Evolutionary conservation across 2,113 vertebrate genomes (phyloP), one percentile per base, ranked within the genome.

Genomic region (Carassius carassius): DNA sequence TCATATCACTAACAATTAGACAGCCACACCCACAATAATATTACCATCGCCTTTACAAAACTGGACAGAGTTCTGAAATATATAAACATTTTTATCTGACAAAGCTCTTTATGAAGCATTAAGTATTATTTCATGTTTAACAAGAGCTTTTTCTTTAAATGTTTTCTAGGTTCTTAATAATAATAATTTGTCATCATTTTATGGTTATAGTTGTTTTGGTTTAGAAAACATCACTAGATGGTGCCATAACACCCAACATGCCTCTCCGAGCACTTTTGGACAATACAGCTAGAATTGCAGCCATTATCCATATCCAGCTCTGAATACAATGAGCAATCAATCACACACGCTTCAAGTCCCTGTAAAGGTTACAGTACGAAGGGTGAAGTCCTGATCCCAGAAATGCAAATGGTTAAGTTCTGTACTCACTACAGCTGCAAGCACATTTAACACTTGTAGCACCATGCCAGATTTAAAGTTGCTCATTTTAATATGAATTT

Each of bases 151-250:
- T 70, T 37, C 32, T 37, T 17, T 67, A 2, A 9, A 9, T 41
- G 2, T 9, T 41, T 8, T 2, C 13, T 14, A 17, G 0, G 23
- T 25, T 21, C 16, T 37, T 54, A 12, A 12, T 10, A n/a, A 4
- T 4, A 14, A 0, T 13, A 25, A 5, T 25, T 23, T 12, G 3
- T 32, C 4, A 0, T 37, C 7, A 11, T 11, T 70, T 21, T 11
- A 70, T 37, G 10, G 9, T 41, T 5, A n/a, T 5, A 35, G 12
- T 70, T 17, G 10, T 21, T 32, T 37, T 70, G 32, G 21, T 70
- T 41, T 5, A 72, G 16, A 51, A 77, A 77, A 25, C 14, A 60
- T 78, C 89, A 87, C 83, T 82, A 83, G 89, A 58, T 86, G 87
- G 89, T 73, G 29, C 19, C 51, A 82, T 60, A 76, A 60, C 56